A percentile compares a stretch with the other conserved stretches of the same genome.
phyloP scores from a whole-genome alignment of 2,113 vertebrate genomes.

The Ictalurus punctatus region DNA sequence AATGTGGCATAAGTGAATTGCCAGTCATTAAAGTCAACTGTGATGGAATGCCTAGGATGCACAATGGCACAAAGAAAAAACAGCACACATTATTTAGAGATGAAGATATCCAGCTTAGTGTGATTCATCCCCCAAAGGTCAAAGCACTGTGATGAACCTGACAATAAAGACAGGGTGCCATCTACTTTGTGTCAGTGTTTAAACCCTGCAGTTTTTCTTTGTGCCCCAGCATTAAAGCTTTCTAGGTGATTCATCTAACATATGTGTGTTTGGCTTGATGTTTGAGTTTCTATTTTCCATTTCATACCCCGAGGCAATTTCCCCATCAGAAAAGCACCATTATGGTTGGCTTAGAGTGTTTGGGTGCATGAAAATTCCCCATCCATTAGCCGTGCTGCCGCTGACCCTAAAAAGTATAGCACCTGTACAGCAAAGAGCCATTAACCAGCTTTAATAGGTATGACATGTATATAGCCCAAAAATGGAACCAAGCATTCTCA shows the following conservation, averaged over 20 bases:
- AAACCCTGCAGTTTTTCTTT: constrained; percentile 17
- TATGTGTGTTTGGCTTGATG: neutral
- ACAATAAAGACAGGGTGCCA: constrained; percentile 7
- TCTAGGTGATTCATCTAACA: constrained; percentile 3
- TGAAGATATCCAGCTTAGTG: constrained; percentile 10
- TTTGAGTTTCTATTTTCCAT: constrained; percentile 19
- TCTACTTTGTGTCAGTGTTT: constrained; percentile 14
- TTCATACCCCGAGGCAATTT: constrained; percentile 7
- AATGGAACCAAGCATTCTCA: constrained; percentile 39
- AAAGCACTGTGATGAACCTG: constrained; percentile 10
- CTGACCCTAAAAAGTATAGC: constrained; percentile 42
- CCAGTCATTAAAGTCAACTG: constrained; percentile 45
- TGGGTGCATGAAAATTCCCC: constrained; percentile 13
- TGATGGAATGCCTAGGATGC: constrained; percentile 46
- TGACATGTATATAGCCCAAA: constrained; percentile 48
- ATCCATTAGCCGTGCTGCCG: constrained; percentile 47
- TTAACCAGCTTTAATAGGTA: constrained; percentile 50
- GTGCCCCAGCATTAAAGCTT: constrained; percentile 3
- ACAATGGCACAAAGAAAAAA: neutral
- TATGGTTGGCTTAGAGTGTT: constrained; percentile 27
- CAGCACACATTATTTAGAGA: constrained; percentile 19
- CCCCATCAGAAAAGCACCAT: constrained; percentile 31
- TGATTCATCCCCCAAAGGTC: constrained; percentile 9
- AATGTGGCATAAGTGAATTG: constrained; percentile 50
- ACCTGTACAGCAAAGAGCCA: constrained; percentile 38